phyloP scores from a whole-genome alignment of 2,113 vertebrate species.

The Microcebus jonahi region DNA sequence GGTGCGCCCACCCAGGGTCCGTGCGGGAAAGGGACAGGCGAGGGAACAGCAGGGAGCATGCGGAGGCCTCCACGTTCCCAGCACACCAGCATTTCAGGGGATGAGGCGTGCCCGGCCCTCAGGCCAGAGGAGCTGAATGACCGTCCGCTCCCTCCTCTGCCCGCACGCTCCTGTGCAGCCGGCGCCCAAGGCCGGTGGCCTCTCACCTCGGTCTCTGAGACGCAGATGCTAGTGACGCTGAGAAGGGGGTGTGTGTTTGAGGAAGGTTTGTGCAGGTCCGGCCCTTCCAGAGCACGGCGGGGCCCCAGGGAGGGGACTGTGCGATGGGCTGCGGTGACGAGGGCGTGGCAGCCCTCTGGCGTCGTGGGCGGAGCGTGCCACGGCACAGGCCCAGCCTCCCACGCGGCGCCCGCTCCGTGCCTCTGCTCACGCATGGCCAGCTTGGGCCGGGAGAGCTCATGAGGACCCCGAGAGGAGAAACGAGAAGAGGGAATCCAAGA shows the following conservation, averaged over 20 bases:
- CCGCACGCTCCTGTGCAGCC: not conserved
- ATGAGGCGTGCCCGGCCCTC: not conserved
- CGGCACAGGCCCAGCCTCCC: not conserved
- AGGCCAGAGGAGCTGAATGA: not conserved
- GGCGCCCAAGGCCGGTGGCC: not conserved
- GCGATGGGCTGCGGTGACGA: accelerated
- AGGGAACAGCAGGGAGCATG: not conserved
- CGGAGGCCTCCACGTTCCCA: not conserved
- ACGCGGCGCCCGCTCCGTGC: not conserved
- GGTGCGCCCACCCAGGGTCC: accelerated
- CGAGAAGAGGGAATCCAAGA: constrained; percentile 54
- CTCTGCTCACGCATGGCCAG: not conserved
- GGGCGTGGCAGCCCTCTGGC: not conserved
- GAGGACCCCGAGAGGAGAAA: constrained; percentile 66
- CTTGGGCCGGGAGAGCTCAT: constrained; percentile 55
- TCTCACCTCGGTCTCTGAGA: constrained; percentile 34
- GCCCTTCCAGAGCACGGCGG: not conserved
- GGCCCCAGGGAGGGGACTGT: accelerated
- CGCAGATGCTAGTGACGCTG: not conserved
- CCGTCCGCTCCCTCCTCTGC: accelerated
- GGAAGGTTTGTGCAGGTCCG: constrained; percentile 65
- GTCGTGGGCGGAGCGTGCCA: not conserved
- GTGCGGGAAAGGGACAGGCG: not conserved
- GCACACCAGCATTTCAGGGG: not conserved
- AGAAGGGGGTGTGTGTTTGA: constrained; percentile 56